Percentiles rank a stretch among this genome's conserved stretches.
Evolutionary conservation across 2,113 vertebrate species (phyloP).

Genomic region (Scomber japonicus): DNA sequence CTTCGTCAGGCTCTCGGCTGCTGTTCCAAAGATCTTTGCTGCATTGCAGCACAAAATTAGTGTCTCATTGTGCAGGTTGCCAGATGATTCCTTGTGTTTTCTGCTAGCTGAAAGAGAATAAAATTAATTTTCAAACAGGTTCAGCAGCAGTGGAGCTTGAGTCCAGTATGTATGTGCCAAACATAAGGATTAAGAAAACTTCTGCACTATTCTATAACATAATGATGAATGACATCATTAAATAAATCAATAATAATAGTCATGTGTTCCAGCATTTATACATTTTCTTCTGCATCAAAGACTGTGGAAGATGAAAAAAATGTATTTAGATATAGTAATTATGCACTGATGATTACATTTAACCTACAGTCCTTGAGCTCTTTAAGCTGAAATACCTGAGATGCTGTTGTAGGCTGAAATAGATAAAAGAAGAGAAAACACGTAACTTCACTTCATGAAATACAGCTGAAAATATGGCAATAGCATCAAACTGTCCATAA

Average conservation of each 20-base stretch:
- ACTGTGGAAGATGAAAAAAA: conserved; percentile 4
- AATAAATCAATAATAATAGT: conserved; percentile 33
- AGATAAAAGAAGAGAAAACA: conserved; percentile 22
- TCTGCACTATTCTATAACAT: conserved; percentile 24
- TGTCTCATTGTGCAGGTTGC: conserved; percentile 34
- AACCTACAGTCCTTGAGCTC: too few species aligned
- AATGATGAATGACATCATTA: conserved; percentile 33
- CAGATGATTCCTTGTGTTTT: conserved; percentile 49
- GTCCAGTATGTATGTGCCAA: conserved; percentile 17
- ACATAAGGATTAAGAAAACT: conserved; percentile 27
- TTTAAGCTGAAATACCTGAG: conserved; percentile 16
- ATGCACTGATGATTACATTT: too few species aligned
- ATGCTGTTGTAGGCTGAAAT: not conserved
- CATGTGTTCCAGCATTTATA: not conserved
- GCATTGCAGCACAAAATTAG: conserved; percentile 62
- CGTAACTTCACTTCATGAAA: conserved; percentile 12
- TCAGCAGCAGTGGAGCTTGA: conserved; percentile 12
- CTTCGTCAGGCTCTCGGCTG: not conserved
- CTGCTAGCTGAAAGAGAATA: conserved; percentile 49
- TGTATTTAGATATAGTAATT: too few species aligned
- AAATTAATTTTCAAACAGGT: conserved; percentile 45
- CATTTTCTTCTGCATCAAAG: not conserved
- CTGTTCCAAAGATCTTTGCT: conserved; percentile 40
- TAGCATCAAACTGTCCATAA: not conserved
- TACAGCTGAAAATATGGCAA: not conserved